These are phyloP conservation scores for Saccostrea cuccullata DNA, from an alignment of 1,140 invertebrate species.

Conservation along the genomic window DNA sequence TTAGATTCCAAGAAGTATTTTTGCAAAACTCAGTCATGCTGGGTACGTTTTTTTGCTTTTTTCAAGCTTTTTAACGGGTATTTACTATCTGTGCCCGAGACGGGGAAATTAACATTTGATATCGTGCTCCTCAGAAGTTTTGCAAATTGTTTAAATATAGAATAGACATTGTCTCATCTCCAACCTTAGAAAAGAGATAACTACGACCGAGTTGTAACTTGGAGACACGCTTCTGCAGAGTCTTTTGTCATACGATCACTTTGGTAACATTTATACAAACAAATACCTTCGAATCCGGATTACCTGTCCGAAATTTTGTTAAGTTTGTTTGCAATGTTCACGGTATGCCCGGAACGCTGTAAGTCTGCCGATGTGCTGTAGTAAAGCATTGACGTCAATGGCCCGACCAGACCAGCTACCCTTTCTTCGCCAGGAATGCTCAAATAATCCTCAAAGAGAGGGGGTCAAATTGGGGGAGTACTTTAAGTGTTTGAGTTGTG, in stretches of 20 bases:
- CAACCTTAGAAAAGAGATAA: background rate
- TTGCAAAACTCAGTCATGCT: no score
- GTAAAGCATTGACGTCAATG: conserved; percentile 7
- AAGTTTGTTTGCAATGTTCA: conserved; percentile 30
- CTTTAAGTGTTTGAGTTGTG: conserved; percentile 35
- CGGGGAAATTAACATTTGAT: background rate
- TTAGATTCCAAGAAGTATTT: no score
- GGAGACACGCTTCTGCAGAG: conserved; percentile 11
- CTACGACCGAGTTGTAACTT: background rate
- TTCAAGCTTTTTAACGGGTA: background rate
- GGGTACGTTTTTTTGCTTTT: no score
- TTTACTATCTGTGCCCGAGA: background rate
- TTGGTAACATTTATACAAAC: conserved; percentile 23
- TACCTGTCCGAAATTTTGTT: conserved; percentile 21
- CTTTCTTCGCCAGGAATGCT: background rate
- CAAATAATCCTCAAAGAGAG: conserved; percentile 29
- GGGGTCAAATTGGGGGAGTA: conserved; percentile 24
- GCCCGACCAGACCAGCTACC: background rate
- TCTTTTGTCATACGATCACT: conserved; percentile 17
- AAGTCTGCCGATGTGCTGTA: background rate
- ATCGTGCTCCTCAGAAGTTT: background rate
- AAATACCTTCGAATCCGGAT: conserved; percentile 25
- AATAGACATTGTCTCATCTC: conserved; percentile 6
- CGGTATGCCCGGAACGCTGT: conserved; percentile 22
- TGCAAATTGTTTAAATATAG: background rate